Base-by-base conservation (phyloP, 2,797 vertebrate genomes). In the Valencia hispanica region DNA sequence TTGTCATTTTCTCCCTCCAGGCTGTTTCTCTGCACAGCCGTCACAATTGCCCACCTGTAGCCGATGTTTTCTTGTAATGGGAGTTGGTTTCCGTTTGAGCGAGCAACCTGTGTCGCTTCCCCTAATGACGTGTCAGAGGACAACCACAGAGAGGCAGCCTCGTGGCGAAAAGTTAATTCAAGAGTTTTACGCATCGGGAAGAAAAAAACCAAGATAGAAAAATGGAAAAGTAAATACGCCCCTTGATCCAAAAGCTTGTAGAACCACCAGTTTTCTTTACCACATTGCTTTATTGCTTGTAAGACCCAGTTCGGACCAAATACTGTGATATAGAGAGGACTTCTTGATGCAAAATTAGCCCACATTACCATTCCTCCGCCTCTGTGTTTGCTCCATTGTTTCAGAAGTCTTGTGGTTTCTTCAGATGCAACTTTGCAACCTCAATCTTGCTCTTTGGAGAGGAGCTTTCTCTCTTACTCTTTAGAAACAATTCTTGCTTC, bases 31-130 rank as follows among this genome's bases (percentile, higher is more conserved):
- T 88, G 89, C 86, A 83, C 79, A 86, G 82, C 82, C 78, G 77
- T 86, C 89, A 89, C 91, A 94, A 94, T 92, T 91, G 88, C 91
- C 93, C 93, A 95, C 94, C 94, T 95, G 94, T 94, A 95, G 93
- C 88, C 87, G 72, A 79, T 41, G 73, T 22, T 75, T 30, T 77
- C 71, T 68, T 84, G 84, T 91, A 90, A 91, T 87, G 75, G 87
- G 91, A 87, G 86, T 61, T 83, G 84, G 86, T 93, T 87, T 94
- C 92, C 89, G 91, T 92, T n/a, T 90, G 91, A 92, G 82, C 80
- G 92, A 93, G 72, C 81, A 88, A 90, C 84, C 79, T 90, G 91
- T 91, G 89, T 90, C 88, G 83, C 90, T 77, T 74, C 82, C 86
- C 57, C 89, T 94, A 93, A 91, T 86, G 87, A 90, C 78, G 73